Evolutionary conservation across 2,888 invertebrate species (phyloP), one percentile per base, ranked within the genome.

Genomic region (Epinotia brunnichana): DNA sequence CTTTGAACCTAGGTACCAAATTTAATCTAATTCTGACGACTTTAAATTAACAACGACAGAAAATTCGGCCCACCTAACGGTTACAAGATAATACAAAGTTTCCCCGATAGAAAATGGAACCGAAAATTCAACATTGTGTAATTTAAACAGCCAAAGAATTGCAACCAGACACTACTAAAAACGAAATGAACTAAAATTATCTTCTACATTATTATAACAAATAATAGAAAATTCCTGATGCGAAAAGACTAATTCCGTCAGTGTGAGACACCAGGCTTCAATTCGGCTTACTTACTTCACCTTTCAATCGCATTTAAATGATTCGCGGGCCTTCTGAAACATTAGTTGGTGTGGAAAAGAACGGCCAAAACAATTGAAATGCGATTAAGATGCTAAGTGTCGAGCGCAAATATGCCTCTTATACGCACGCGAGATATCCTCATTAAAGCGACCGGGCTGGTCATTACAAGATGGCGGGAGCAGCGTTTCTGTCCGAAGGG

Each of bases 391-490:
- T n/a, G 48, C 48, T 48, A 44, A 15, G 44, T 15, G 24, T 61
- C 44, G 24, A 62, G 5, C 24, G 51, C n/a, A 48, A 62, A 24
- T 62, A 29, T n/a, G 56, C 21, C 54, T 64, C 39, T 64, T n/a
- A 3, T 13, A 39, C 21, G 24, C 63, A 53, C 63, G 63, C 19
- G 39, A 54, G 41, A 66, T 54, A 66, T 66, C 66, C 66, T 66
- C 54, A 66, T 66, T 66, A 56, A 54, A 35, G 54, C 54, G 41
- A 15, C 21, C 66, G 21, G 35, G 41, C 56, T 24, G 41, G 66
- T 21, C 39, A 66, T 56, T 21, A 64, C 41, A 56, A 56, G 54
- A 56, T 66, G 66, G 66, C 54, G 21, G 57, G 57, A 48, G 29
- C 53, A 39, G 41, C 54, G 54, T 53, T 9, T 35, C 53, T 35